Evolutionary conservation across 2,113 vertebrate species (phyloP).

Genomic region (Corythornis madagascariensis): DNA sequence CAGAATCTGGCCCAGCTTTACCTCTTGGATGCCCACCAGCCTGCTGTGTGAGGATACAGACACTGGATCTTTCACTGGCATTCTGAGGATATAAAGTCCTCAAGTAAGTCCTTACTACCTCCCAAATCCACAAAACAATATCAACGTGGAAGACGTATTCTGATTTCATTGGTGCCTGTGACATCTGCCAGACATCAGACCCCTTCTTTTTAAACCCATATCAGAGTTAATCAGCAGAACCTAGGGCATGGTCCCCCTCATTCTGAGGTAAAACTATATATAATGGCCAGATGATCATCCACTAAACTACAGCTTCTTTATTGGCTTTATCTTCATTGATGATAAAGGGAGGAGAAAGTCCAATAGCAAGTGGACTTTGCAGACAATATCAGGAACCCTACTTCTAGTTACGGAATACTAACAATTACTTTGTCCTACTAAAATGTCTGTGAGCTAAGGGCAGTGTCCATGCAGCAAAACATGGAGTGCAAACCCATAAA

Average conservation of each 20-base stretch:
- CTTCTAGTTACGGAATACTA: not conserved
- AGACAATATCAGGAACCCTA: not conserved
- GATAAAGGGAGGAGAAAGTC: not conserved
- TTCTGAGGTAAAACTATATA: not conserved
- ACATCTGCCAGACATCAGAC: not conserved
- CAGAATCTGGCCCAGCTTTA: slow-evolving; percentile 8
- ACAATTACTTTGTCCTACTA: not conserved
- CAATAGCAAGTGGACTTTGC: not conserved
- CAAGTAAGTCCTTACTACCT: not conserved
- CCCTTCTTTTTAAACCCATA: not conserved
- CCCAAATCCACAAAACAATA: not conserved
- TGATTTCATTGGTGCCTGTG: not conserved
- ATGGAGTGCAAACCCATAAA: not conserved
- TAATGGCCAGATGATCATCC: not conserved
- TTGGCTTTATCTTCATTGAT: not conserved
- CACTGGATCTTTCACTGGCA: not conserved
- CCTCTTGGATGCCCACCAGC: slow-evolving; percentile 23
- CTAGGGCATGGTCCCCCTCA: not conserved
- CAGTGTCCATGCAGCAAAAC: not conserved
- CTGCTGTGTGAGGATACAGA: not conserved
- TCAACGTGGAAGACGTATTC: rapidly evolving
- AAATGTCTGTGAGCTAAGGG: not conserved
- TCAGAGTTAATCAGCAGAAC: not conserved
- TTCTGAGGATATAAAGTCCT: not conserved
- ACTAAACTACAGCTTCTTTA: not conserved